Conservation (phyloP, 1,140 invertebrate genomes). For the Nilaparvata lugens region DNA sequence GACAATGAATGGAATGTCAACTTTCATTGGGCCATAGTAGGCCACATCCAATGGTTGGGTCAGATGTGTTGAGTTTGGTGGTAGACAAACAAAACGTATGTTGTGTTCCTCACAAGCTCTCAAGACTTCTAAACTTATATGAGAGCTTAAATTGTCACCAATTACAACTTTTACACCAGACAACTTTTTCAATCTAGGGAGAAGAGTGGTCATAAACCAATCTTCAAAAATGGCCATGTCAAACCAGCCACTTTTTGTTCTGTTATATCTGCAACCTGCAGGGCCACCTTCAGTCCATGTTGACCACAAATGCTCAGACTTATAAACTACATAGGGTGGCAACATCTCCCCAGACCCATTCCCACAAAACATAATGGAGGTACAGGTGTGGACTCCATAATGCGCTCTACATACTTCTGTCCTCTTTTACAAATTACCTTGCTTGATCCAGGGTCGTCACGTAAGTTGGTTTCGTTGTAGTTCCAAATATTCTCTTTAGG, state of each 20-base stretch:
- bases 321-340: slow-evolving; percentile 33
- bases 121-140: slow-evolving; percentile 31
- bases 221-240: slow-evolving; percentile 31
- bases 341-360: slow-evolving; percentile 19
- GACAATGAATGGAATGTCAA: too few species aligned
- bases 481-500: slow-evolving; percentile 32
- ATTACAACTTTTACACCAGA: slow-evolving; percentile 29
- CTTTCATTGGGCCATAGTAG: slow-evolving; percentile 31
- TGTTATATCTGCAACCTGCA: slow-evolving; percentile 30
- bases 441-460: slow-evolving; percentile 31
- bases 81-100: slow-evolving; percentile 27
- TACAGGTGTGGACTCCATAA: slow-evolving; percentile 12
- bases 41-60: slow-evolving; percentile 34
- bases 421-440: slow-evolving; percentile 14
- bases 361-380: slow-evolving; percentile 17
- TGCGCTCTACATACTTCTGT: slow-evolving; percentile 16
- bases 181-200: slow-evolving; percentile 26
- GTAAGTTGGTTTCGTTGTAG: slow-evolving; percentile 36
- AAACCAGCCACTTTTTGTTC: slow-evolving; percentile 32
- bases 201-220: slow-evolving; percentile 30
- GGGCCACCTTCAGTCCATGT: slow-evolving; percentile 33
- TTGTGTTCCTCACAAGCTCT: slow-evolving; percentile 29
- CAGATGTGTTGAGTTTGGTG: slow-evolving; percentile 32
- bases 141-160: slow-evolving; percentile 34
- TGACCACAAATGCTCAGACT: slow-evolving; percentile 30